Evolutionary conservation across 2,888 invertebrate species (phyloP).

Genomic region (Trachelus troglodyta): DNA sequence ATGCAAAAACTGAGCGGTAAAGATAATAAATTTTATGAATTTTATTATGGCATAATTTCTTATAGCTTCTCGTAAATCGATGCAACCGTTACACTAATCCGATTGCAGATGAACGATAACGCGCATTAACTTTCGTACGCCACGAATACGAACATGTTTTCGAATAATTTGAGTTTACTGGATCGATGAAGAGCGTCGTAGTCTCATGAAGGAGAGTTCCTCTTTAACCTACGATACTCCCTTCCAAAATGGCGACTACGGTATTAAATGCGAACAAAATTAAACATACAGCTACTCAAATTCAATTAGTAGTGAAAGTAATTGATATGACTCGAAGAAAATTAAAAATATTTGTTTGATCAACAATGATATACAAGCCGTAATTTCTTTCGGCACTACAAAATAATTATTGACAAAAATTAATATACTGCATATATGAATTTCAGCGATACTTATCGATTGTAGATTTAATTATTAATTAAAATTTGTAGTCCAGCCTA

Average conservation of each 20-base stretch:
- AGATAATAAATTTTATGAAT: not conserved
- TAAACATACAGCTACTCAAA: not conserved
- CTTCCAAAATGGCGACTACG: constrained; percentile 3
- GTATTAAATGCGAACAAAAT: not conserved
- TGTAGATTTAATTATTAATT: not conserved
- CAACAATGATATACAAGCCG: not conserved
- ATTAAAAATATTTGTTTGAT: not conserved
- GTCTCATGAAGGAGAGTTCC: constrained; percentile 8
- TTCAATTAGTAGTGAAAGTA: not conserved
- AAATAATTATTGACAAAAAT: not conserved
- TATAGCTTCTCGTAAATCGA: not conserved
- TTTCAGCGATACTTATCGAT: not conserved
- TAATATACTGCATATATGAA: not conserved
- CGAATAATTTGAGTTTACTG: not conserved
- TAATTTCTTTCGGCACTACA: not conserved
- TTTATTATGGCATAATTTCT: not conserved
- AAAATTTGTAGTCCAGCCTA: not conserved
- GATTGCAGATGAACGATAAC: not conserved
- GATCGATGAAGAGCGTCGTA: constrained; percentile 8
- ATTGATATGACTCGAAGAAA: not conserved
- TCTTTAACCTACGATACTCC: constrained; percentile 9
- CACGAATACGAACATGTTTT: not conserved
- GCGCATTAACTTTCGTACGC: not conserved
- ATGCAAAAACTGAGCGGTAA: not conserved
- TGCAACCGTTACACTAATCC: not conserved